Conservation (phyloP, 1,140 invertebrate species). For the Oryzaephilus surinamensis region DNA sequence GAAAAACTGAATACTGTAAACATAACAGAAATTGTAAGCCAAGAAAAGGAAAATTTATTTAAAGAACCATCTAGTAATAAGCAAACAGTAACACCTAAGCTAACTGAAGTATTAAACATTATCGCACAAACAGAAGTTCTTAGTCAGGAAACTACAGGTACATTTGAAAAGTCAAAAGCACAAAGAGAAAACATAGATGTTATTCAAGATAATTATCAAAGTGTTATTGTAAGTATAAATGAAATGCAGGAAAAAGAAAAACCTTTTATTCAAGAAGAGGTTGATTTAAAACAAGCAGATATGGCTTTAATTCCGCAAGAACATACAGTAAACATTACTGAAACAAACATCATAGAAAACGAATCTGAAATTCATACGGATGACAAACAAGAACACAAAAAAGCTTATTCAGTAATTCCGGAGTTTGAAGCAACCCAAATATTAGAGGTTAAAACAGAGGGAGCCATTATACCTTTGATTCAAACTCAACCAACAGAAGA, state of each 20-base stretch:
- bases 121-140: constrained; percentile 6
- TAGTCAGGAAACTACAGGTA: constrained; percentile 24
- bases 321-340: background rate
- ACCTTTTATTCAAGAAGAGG: constrained; percentile 7
- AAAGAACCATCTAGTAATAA: constrained; percentile 10
- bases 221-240: constrained; percentile 15
- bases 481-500: constrained; percentile 23
- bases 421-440: constrained; percentile 36
- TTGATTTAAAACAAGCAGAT: constrained; percentile 2
- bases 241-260: too few species aligned
- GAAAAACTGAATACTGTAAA: constrained; percentile 34
- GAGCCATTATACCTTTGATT: constrained; percentile 31
- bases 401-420: constrained; percentile 9
- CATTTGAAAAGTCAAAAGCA: constrained; percentile 19
- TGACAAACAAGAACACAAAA: constrained; percentile 3
- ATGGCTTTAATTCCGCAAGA: constrained; percentile 4
- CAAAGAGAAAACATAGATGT: constrained; percentile 23
- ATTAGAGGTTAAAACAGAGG: constrained; percentile 36
- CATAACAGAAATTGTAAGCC: constrained; percentile 37
- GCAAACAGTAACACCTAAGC: constrained; percentile 10
- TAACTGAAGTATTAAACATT: constrained; percentile 1
- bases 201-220: constrained; percentile 22
- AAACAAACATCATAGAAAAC: constrained; percentile 6
- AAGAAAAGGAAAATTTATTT: constrained; percentile 27
- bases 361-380: constrained; percentile 10